Percentiles rank a stretch among this genome's conserved stretches.
These are phyloP conservation scores for Vulpes ferrilata DNA, from an alignment of 2,113 vertebrate species.

Conservation along the genomic window DNA sequence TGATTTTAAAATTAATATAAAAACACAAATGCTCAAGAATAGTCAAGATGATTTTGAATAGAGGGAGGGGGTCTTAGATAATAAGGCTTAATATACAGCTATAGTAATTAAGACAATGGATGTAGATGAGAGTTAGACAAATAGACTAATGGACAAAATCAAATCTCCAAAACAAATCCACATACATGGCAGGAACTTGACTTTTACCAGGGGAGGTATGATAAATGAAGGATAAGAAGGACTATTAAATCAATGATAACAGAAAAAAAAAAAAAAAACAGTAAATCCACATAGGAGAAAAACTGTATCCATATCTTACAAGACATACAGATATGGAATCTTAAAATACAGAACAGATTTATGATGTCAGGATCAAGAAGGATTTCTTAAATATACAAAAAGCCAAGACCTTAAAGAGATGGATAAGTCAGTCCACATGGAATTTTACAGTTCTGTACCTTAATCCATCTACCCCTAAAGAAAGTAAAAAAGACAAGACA, in stretches of 20 bases:
- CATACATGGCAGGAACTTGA: background rate
- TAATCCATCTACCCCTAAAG: background rate
- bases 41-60: background rate
- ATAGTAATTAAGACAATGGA: background rate
- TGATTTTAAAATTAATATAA: conserved; percentile 22
- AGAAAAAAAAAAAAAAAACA: background rate
- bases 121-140: background rate
- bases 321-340: background rate
- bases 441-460: background rate
- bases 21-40: background rate
- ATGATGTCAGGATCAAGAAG: background rate
- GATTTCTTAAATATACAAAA: conserved; percentile 30
- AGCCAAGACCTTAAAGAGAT: background rate
- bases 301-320: background rate
- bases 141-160: background rate
- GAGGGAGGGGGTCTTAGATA: background rate
- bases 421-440: background rate
- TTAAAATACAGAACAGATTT: background rate
- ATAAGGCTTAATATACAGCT: background rate
- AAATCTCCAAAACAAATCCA: background rate
- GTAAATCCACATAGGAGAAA: background rate
- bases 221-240: background rate
- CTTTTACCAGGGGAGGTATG: background rate
- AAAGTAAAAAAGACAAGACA: background rate
- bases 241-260: background rate